Evolutionary conservation across 2,113 vertebrate species (phyloP), one percentile per base, ranked within the genome.

Genomic region (Carettochelys insculpta): DNA sequence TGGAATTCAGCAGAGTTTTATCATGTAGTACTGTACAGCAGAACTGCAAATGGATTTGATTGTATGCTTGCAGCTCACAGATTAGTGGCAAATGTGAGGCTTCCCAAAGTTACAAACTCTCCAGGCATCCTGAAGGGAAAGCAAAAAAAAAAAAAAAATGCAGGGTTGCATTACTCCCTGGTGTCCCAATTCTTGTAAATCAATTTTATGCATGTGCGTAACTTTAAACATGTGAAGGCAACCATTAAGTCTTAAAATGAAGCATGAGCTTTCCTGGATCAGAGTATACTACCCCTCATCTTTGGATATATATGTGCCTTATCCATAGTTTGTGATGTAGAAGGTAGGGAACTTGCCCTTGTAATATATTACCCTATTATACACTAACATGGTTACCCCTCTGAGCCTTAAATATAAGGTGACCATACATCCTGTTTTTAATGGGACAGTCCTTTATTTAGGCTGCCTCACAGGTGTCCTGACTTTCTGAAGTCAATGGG

Each of bases 11-110:
- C 68, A 53, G 65, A 14, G 78, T 78, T 47, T 24, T 85, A 20
- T 3, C 20, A 29, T 68, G 22, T 53, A 43, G 81, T 89, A 47
- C 8, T 83, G 17, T 1, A 17, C 77, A 45, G 3, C 11, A 79
- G 93, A 81, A 19, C 77, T 94, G 86, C 29, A 85, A 88, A 87
- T 43, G 88, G 53, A 87, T 34, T 7, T 88, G 48, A 41, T 88
- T 92, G 84, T 65, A 54, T 84, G 92, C 53, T 89, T 24, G 53
- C 75, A 43, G 43, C 17, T 88, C 82, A 51, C 45, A 88, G 84
- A 93, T 93, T n/a, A 65, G 5, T 41, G 12, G 41, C 85, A 53
- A 94, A 65, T 50, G 4, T 29, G 83, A 94, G 16, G 5, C 31
- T 93, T n/a, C n/a, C 78, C 43, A 19, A 25, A 73, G 24, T 90